Base-by-base conservation (phyloP, 2,113 vertebrate species). In the Muntiacus muntjak region DNA sequence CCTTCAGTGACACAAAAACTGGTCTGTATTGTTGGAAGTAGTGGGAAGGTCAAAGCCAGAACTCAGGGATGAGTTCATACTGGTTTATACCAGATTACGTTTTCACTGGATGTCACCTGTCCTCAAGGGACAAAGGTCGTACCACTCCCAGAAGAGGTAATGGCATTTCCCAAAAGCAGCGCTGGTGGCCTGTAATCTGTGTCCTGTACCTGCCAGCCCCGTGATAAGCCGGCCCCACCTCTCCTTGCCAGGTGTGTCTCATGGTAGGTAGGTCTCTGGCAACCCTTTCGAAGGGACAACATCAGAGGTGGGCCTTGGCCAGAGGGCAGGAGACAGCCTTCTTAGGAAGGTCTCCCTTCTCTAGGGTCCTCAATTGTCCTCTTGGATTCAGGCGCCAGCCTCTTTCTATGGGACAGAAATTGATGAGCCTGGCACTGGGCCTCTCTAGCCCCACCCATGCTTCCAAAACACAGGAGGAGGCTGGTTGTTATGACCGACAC, bases 121-220 rank as follows among this genome's bases (percentile, higher is more conserved):
- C 50, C 74, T 14, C 78, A 43, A 71, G 87, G 97, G 97, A 97
- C 98, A 98, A 98, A 98, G 98, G 96, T 93, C 89, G 43, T 12
- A 43, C 94, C 97, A 62, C 96, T 92, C 95, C 98, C 90, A 23
- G 52, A 9, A 2, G 1, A 67, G 79, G 74, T 78, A 86, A 67
- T 78, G 55, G 79, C 87, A 30, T 94, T 97, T 95, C 87, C 95
- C 91, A 7, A 71, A 84, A 97, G 79, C 82, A 57, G 86, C 36
- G 1, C 25, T 26, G 14, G 11, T 8, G 55, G 50, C 43, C 67
- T 6, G 94, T n/a, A 62, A 83, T 0, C 43, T 60, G n/a, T 40
- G 97, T 92, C 83, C 97, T 5, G 12, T 58, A 60, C 97, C 97
- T 74, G 87, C 62, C 43, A 4, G 43, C 45, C 95, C 25, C 1